Evolutionary conservation across 2,888 invertebrate species (phyloP).

Genomic region (Drosophila birchii): DNA sequence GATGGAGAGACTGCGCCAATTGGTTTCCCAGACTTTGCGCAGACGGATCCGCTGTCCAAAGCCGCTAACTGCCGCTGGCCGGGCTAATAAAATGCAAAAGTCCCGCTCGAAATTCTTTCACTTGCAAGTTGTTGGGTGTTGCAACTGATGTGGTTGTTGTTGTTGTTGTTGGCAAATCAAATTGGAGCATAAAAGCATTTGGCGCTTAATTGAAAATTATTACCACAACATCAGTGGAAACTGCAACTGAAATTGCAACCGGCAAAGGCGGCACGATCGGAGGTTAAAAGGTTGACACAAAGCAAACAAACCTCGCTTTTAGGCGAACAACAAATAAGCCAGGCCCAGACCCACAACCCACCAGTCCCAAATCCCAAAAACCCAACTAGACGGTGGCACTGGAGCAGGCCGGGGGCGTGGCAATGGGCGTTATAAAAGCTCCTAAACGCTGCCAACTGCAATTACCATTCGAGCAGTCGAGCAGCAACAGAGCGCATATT

Average conservation of each 20-base stretch:
- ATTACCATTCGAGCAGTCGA: conserved; percentile 31
- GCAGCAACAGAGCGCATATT: conserved; percentile 20
- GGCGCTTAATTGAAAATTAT: conserved; percentile 51
- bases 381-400: conserved; percentile 17
- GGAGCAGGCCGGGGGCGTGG: conserved; percentile 36
- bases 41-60: conserved; percentile 16
- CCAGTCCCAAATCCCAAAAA: conserved; percentile 4
- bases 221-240: conserved; percentile 34
- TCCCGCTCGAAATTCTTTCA: conserved; percentile 41
- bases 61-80: conserved; percentile 38
- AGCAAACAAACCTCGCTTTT: conserved; percentile 50
- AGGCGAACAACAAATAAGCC: conserved; percentile 36
- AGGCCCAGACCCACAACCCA: conserved; percentile 5
- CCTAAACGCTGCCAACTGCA: conserved; percentile 50
- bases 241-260: conserved; percentile 13
- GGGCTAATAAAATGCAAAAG: conserved; percentile 45
- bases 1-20: conserved; percentile 31
- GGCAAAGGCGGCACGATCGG: conserved; percentile 38
- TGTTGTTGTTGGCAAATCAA: conserved; percentile 33
- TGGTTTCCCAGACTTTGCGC: conserved; percentile 38
- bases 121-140: conserved; percentile 16
- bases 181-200: conserved; percentile 54
- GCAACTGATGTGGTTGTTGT: conserved; percentile 15
- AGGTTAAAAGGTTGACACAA: conserved; percentile 60
- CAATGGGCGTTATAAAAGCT: conserved; percentile 48